These are phyloP conservation scores for Aphidoletes aphidimyza DNA, from an alignment of 2,888 invertebrate genomes.

Conservation along the genomic window DNA sequence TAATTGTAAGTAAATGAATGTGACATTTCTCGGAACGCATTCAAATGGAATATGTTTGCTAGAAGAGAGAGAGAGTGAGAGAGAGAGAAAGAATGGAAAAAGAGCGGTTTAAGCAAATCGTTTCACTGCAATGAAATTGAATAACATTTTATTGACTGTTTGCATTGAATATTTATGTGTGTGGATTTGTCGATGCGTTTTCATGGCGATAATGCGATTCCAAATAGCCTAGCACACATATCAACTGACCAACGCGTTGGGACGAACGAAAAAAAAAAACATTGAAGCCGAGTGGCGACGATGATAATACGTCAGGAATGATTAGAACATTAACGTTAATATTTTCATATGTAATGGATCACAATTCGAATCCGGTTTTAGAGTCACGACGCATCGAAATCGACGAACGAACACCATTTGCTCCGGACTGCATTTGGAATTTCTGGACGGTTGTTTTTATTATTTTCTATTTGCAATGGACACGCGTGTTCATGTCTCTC, in stretches of 20 bases:
- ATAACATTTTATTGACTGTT: too few relatives aligned
- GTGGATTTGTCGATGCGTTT: neutral
- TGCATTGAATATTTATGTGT: neutral
- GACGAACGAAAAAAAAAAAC: neutral
- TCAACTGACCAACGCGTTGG: too few relatives aligned
- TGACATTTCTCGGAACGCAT: slow-evolving; percentile 33
- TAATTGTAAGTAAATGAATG: neutral
- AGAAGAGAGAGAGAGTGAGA: too few relatives aligned
- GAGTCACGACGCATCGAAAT: slow-evolving; percentile 1
- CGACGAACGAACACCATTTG: neutral
- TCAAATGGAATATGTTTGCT: slow-evolving; percentile 15
- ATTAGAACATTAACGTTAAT: slow-evolving; percentile 45
- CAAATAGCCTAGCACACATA: neutral
- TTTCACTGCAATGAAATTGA: too few relatives aligned
- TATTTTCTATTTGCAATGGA: neutral
- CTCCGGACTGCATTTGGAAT: too few relatives aligned
- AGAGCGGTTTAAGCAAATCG: slow-evolving; percentile 12
- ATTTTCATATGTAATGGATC: slow-evolving; percentile 47
- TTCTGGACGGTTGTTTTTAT: neutral
- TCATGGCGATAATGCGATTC: neutral
- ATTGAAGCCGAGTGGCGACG: neutral
- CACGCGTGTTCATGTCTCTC: neutral
- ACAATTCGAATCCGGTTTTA: slow-evolving; percentile 22
- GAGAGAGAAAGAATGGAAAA: too few relatives aligned
- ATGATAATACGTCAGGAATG: slow-evolving; percentile 41